phyloP scores from a whole-genome alignment of 1,140 invertebrate genomes.

The Grapholita molesta region DNA sequence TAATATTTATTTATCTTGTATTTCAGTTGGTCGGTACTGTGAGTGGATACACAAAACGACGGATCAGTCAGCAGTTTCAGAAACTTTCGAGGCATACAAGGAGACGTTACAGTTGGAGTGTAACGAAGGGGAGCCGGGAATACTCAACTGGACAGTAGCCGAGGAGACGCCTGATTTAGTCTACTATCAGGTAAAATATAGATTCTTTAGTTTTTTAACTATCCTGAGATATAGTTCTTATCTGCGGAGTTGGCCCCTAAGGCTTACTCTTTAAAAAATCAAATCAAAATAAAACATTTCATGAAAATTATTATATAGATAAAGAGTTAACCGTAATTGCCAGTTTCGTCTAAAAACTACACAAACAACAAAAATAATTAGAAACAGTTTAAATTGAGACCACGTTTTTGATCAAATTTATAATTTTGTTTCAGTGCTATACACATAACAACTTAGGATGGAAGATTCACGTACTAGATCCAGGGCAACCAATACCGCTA shows the following conservation, averaged over 20 bases:
- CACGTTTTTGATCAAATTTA: no score
- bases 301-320: no score
- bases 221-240: no score
- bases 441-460: slow-evolving; percentile 94
- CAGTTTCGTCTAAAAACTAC: no score
- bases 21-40: slow-evolving; percentile 60
- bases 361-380: no score
- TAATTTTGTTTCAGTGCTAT: slow-evolving; percentile 86
- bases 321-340: no score
- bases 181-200: slow-evolving; percentile 90
- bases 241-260: no score
- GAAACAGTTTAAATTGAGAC: no score
- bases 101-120: slow-evolving; percentile 87
- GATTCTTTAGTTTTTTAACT: no score
- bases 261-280: no score
- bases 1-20: neutral
- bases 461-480: slow-evolving; percentile 94
- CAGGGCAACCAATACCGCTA: slow-evolving; percentile 71
- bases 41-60: slow-evolving; percentile 87
- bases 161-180: slow-evolving; percentile 88
- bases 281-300: no score
- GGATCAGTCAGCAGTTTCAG: slow-evolving; percentile 81
- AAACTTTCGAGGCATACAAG: slow-evolving; percentile 87
- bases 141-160: slow-evolving; percentile 90
- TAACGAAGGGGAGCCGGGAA: slow-evolving; percentile 84